Conservation (phyloP, 2,797 vertebrate genomes). For the Pipistrellus kuhlii region DNA sequence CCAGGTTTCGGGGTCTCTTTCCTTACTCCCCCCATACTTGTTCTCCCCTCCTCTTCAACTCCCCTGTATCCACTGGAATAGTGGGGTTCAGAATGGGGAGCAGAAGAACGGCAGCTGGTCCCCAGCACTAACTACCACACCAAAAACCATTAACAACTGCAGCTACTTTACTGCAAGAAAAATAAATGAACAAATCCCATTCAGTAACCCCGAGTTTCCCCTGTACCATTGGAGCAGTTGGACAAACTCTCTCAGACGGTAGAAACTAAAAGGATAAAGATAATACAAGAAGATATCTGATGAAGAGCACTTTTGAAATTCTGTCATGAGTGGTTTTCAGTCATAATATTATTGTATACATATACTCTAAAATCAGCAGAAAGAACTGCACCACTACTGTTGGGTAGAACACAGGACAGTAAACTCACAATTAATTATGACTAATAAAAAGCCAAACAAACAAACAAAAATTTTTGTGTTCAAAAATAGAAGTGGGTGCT, state of each 20-base stretch:
- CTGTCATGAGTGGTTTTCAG: not conserved
- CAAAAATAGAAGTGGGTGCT: not conserved
- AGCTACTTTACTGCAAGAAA: not conserved
- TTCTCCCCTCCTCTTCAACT: not conserved
- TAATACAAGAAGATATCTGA: not conserved
- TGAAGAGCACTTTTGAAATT: not conserved
- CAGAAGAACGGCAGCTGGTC: slow-evolving; percentile 24
- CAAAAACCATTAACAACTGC: not conserved
- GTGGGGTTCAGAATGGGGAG: slow-evolving; percentile 16
- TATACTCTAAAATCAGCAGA: not conserved
- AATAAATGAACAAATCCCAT: not conserved
- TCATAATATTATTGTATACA: not conserved
- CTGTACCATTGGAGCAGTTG: not conserved
- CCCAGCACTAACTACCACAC: slow-evolving; percentile 49
- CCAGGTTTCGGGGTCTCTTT: not conserved
- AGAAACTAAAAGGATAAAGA: not conserved
- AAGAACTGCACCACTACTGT: not conserved
- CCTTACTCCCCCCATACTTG: not conserved
- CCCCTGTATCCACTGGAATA: not conserved
- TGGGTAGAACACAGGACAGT: not conserved
- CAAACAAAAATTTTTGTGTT: not conserved
- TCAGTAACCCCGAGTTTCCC: not conserved
- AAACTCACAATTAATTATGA: not conserved
- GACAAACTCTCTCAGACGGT: not conserved
- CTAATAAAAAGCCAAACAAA: not conserved